Percentiles rank a stretch among this genome's conserved stretches.
phyloP scores from a whole-genome alignment of 2,888 invertebrate species.

The Isoperla grammatica region DNA sequence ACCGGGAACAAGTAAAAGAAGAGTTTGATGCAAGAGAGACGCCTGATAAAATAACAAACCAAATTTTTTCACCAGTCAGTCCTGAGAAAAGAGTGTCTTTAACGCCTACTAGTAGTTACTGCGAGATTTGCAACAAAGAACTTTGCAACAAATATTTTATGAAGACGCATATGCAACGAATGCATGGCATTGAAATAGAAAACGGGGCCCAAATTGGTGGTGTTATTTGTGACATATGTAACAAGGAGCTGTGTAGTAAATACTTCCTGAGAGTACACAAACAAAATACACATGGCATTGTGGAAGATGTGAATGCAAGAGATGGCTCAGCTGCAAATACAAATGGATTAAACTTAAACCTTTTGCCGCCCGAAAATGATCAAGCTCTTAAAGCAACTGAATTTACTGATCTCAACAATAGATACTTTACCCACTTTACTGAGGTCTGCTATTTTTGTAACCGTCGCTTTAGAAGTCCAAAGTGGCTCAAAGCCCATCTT shows the following conservation, averaged over 20 bases:
- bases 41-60: slow-evolving; percentile 28
- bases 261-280: slow-evolving; percentile 97
- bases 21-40: slow-evolving; percentile 32
- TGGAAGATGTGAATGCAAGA: slow-evolving; percentile 63
- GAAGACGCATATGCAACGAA: slow-evolving; percentile 98
- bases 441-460: slow-evolving; percentile 82
- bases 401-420: slow-evolving; percentile 53
- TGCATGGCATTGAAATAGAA: slow-evolving; percentile 94
- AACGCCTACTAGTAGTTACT: slow-evolving; percentile 79
- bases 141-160: slow-evolving; percentile 99
- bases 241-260: slow-evolving; percentile 96
- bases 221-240: slow-evolving; percentile 94
- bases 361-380: slow-evolving; percentile 40
- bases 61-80: slow-evolving; percentile 36
- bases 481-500: slow-evolving; percentile 82
- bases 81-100: slow-evolving; percentile 53
- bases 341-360: slow-evolving; percentile 31
- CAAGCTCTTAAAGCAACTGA: slow-evolving; percentile 50
- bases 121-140: slow-evolving; percentile 97
- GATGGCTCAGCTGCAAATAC: slow-evolving; percentile 27
- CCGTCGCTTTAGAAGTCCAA: slow-evolving; percentile 78
- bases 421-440: slow-evolving; percentile 61
- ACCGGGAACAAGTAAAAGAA: slow-evolving; percentile 34
- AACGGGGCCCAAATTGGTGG: slow-evolving; percentile 89
- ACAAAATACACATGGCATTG: slow-evolving; percentile 95